A percentile compares a stretch with the other conserved stretches of the same genome.
Evolutionary conservation across 1,140 invertebrate genomes (phyloP).

Genomic region (Pseudomyrmex pallidus): DNA sequence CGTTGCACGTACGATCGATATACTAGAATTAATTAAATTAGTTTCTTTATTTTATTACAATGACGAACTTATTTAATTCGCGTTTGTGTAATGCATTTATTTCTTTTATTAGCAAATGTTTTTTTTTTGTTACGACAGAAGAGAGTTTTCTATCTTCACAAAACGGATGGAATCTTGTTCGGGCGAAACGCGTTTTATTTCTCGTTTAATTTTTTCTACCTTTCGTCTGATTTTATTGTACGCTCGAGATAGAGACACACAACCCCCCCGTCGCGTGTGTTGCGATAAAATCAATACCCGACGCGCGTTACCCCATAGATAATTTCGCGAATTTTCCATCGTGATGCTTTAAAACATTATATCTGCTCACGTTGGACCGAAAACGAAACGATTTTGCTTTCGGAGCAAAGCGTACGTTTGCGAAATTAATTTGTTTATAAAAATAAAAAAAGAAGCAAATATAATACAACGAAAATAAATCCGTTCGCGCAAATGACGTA

Average conservation of each 20-base stretch:
- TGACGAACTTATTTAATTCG: background rate
- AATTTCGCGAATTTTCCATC: conserved; percentile 2
- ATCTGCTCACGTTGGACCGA: background rate
- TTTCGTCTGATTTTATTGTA: conserved; percentile 35
- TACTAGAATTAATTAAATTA: background rate
- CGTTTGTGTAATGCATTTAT: background rate
- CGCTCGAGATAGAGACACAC: conserved; percentile 32
- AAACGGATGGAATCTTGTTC: too few species aligned
- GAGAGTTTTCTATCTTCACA: too few species aligned
- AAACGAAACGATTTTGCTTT: background rate
- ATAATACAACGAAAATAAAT: background rate
- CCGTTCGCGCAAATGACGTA: background rate
- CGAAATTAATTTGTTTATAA: too few species aligned
- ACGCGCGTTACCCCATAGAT: conserved; percentile 45
- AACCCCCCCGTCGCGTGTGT: conserved; percentile 21
- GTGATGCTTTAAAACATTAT: background rate
- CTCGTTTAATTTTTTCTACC: background rate
- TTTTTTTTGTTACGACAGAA: background rate
- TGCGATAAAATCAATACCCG: conserved; percentile 66
- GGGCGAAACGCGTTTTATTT: background rate
- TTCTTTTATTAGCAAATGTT: background rate
- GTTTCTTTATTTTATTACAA: background rate
- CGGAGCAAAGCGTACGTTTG: background rate
- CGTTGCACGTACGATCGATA: background rate
- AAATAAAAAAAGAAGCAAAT: conserved; percentile 2